Base-by-base conservation (phyloP, 2,888 invertebrate species). In the Galeruca laticollis region DNA sequence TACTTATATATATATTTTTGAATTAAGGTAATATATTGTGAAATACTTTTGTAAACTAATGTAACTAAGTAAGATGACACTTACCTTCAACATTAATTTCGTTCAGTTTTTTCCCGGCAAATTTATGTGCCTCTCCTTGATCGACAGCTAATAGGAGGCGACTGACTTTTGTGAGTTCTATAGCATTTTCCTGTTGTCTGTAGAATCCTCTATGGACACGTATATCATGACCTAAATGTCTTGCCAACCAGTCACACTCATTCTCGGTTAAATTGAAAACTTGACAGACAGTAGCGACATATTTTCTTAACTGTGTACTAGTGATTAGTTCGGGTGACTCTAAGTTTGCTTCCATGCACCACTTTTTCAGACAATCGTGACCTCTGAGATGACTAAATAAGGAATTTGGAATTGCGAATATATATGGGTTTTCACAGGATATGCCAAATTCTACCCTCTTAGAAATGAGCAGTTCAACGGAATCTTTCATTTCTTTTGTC, bases 111-210 rank as follows among this genome's bases (percentile, higher is more conserved):
- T n/a, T n/a, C n/a, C n/a, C n/a, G n/a, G n/a, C n/a, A n/a, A n/a
- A n/a, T n/a, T n/a, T n/a, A n/a, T n/a, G n/a, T n/a, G n/a, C n/a
- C 33, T 76, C 51, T 2, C 76, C 73, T 61, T 70, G 40, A 21
- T 77, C 76, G 20, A 79, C 71, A 1, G 76, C 71, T 10, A 79
- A 13, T 35, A 77, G 59, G 13, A 79, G 33, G 33, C 77, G 65
- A 49, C 76, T 78, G 18, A 78, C 68, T 72, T 77, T 79, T 1
- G 74, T 76, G 18, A 77, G 65, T 57, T 79, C 76, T 15, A 77
- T 68, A 10, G 73, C 72, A 57, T 59, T 72, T 51, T 77, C 74
- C n/a, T 77, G 77, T n/a, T 78, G 49, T 9, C 78, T 59, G 49
- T 79, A 78, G 65, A 75, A 79, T 21, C 76, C 74, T 18, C 76